Percentiles rank a stretch among this genome's conserved stretches.
phyloP scores from a whole-genome alignment of 1,140 invertebrate species.

The Sarcophaga peregrina region DNA sequence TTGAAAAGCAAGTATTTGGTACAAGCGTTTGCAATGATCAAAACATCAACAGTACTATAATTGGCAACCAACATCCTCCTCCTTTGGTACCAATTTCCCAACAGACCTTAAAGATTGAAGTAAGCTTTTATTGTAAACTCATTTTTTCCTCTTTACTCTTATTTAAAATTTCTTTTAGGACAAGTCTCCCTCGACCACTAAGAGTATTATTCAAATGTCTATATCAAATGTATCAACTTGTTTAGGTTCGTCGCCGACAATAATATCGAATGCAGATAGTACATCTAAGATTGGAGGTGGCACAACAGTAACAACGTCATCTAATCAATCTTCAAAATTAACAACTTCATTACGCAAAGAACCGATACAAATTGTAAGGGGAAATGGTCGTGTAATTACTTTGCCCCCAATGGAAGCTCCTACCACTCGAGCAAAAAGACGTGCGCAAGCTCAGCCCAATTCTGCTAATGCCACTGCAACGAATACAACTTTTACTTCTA shows the following conservation, averaged over 20 bases:
- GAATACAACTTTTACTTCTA: not conserved
- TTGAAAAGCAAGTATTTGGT: conserved; percentile 71
- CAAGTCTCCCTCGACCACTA: not conserved
- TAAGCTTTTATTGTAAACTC: not conserved
- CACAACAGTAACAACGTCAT: not conserved
- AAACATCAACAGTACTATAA: not conserved
- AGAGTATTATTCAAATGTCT: conserved; percentile 46
- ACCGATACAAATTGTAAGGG: conserved; percentile 75
- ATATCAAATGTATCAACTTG: conserved; percentile 43
- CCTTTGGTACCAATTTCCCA: conserved; percentile 24
- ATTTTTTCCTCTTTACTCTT: not conserved
- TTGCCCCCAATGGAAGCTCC: conserved; percentile 83
- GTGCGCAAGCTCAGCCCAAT: conserved; percentile 55
- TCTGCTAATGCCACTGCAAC: not conserved
- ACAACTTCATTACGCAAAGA: conserved; percentile 65
- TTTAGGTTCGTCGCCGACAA: not conserved
- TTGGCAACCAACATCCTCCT: not conserved
- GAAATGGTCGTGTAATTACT: conserved; percentile 78
- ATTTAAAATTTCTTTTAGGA: conserved; percentile 23
- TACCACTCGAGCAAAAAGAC: conserved; percentile 71
- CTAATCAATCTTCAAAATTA: not conserved
- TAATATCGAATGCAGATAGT: not conserved
- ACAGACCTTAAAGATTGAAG: not conserved
- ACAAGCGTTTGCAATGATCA: conserved; percentile 14
- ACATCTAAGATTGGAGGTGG: not conserved